Evolutionary conservation across 2,888 invertebrate species (phyloP).

Genomic region (Drosophila helvetica): DNA sequence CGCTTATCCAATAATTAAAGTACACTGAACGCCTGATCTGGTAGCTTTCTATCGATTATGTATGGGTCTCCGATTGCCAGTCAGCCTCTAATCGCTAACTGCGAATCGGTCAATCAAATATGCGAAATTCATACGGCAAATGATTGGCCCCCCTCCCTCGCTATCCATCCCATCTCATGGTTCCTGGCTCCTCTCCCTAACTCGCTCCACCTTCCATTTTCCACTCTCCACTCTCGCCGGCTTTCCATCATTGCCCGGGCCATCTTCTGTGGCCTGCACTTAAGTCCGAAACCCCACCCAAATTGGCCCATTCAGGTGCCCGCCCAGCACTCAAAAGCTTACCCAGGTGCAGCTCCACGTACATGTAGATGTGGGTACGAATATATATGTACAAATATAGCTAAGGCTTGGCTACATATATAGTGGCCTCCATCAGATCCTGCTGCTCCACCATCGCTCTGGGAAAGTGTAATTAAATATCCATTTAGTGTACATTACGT

Average conservation of each 20-base stretch:
- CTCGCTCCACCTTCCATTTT: too few species aligned
- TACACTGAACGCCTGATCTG: too few species aligned
- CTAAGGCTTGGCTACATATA: background rate
- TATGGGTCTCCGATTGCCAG: background rate
- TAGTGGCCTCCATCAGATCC: constrained; percentile 2
- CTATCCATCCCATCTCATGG: too few species aligned
- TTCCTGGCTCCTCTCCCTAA: too few species aligned
- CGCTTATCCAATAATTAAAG: background rate
- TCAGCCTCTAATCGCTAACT: background rate
- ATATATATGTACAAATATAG: constrained; percentile 6
- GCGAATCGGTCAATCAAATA: background rate
- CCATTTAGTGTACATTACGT: constrained; percentile 78
- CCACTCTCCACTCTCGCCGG: background rate
- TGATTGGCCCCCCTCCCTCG: background rate
- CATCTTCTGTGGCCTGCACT: constrained; percentile 14
- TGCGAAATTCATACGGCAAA: background rate
- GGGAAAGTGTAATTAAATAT: constrained; percentile 75
- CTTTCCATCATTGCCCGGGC: background rate
- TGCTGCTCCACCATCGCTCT: constrained; percentile 15
- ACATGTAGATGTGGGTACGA: background rate
- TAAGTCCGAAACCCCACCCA: constrained; percentile 26
- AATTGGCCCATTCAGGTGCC: constrained; percentile 26
- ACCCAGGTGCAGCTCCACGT: constrained; percentile 32
- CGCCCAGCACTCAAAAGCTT: constrained; percentile 33
- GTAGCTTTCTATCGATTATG: background rate